These are phyloP conservation scores for Drosophila serrata DNA, from an alignment of 1,140 invertebrate species.

Conservation along the genomic window DNA sequence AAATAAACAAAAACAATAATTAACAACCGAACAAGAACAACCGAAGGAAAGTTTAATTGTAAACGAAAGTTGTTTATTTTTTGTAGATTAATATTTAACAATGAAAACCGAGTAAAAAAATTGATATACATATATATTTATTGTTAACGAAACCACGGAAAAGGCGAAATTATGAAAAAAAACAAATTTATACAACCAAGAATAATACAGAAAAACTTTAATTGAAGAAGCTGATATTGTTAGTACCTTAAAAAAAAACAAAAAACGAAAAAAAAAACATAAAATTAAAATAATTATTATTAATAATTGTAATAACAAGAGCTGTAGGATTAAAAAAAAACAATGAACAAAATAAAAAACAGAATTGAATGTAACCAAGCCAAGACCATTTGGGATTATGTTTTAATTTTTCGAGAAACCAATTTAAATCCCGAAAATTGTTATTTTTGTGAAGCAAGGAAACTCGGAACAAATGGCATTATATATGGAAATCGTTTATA, in stretches of 20 bases:
- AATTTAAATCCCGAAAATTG: constrained; percentile 64
- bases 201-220: constrained; percentile 58
- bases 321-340: constrained; percentile 58
- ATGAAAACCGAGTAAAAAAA: constrained; percentile 58
- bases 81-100: constrained; percentile 79
- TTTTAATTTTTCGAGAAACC: constrained; percentile 63
- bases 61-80: constrained; percentile 83
- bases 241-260: constrained; percentile 74
- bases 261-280: constrained; percentile 43
- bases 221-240: constrained; percentile 81
- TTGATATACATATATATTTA: constrained; percentile 81
- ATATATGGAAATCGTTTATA: constrained; percentile 78
- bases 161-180: constrained; percentile 80
- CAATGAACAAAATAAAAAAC: constrained; percentile 50
- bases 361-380: constrained; percentile 52
- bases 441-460: constrained; percentile 72
- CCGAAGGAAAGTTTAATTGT: constrained; percentile 59
- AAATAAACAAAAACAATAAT: constrained; percentile 78
- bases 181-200: constrained; percentile 74
- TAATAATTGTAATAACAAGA: constrained; percentile 78
- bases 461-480: constrained; percentile 67
- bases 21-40: constrained; percentile 58
- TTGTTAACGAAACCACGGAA: constrained; percentile 78
- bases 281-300: constrained; percentile 69
- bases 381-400: constrained; percentile 73